Evolutionary conservation across 2,797 vertebrate genomes (phyloP).

Genomic region (Halcyon leucocephala): DNA sequence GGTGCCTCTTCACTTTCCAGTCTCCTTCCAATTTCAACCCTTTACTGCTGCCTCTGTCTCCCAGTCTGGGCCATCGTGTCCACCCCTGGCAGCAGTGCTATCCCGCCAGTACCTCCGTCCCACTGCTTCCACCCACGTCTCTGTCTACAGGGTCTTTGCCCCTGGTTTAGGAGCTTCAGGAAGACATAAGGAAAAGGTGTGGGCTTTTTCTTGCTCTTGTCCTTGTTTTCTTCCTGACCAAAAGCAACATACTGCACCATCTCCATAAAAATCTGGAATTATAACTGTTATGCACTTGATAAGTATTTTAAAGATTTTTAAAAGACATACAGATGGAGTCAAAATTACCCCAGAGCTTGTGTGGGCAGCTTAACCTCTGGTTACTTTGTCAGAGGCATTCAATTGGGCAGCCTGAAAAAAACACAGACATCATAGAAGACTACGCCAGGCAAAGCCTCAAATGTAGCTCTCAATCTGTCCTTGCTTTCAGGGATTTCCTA

Average conservation of each 20-base stretch:
- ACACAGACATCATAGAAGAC: accelerated
- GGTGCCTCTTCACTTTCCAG: neutral
- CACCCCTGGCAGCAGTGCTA: accelerated
- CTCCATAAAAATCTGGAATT: neutral
- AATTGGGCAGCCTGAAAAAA: neutral
- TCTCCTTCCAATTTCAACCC: neutral
- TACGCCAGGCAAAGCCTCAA: neutral
- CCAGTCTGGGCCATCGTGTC: accelerated
- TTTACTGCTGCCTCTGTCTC: neutral
- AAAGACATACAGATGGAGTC: neutral
- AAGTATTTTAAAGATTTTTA: neutral
- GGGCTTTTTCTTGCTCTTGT: neutral
- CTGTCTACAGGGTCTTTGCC: neutral
- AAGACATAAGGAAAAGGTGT: neutral
- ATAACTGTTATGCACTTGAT: neutral
- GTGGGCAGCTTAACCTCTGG: neutral
- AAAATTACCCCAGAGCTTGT: neutral
- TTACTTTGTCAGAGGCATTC: neutral
- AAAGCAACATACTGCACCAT: neutral
- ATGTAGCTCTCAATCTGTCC: neutral
- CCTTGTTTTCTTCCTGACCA: neutral
- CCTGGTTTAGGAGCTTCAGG: neutral
- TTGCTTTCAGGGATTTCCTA: neutral
- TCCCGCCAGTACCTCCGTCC: neutral
- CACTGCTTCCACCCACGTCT: accelerated